A percentile compares a stretch with the other conserved stretches of the same genome.
These are phyloP conservation scores for Spermophilus dauricus DNA, from an alignment of 2,113 vertebrate species.

Conservation along the genomic window DNA sequence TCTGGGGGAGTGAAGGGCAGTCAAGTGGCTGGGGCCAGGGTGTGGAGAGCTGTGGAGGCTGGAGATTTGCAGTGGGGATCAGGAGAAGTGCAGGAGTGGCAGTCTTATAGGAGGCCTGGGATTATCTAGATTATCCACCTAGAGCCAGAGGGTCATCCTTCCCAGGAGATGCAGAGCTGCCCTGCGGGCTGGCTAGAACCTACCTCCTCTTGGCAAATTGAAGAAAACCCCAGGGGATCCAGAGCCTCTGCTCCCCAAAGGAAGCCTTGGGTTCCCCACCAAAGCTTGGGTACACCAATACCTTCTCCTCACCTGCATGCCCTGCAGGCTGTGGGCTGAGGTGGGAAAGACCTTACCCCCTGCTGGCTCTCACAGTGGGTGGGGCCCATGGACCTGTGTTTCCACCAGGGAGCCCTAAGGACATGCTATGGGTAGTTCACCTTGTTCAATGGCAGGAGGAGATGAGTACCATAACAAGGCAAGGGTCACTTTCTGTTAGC, in stretches of 20 bases:
- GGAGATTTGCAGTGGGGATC: background rate
- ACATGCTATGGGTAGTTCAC: background rate
- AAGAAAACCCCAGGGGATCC: background rate
- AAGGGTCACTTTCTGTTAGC: background rate
- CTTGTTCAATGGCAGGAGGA: background rate
- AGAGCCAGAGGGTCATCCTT: background rate
- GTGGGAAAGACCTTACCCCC: background rate
- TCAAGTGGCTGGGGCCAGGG: background rate
- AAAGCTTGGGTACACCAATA: background rate
- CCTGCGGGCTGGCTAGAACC: background rate
- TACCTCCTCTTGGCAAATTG: background rate
- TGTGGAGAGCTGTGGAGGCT: background rate
- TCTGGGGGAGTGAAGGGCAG: background rate
- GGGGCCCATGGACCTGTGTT: background rate
- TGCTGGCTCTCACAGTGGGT: background rate
- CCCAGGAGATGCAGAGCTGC: background rate
- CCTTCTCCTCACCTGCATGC: background rate
- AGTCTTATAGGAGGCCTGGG: background rate
- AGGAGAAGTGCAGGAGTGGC: background rate
- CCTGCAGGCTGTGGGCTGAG: background rate
- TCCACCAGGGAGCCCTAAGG: background rate
- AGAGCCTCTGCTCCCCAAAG: background rate
- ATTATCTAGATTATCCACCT: no score
- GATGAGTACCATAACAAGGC: background rate
- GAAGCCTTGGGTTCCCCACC: background rate